Evolutionary conservation across 2,888 invertebrate species (phyloP), one percentile per base, ranked within the genome.

Genomic region (Acleris emargana): DNA sequence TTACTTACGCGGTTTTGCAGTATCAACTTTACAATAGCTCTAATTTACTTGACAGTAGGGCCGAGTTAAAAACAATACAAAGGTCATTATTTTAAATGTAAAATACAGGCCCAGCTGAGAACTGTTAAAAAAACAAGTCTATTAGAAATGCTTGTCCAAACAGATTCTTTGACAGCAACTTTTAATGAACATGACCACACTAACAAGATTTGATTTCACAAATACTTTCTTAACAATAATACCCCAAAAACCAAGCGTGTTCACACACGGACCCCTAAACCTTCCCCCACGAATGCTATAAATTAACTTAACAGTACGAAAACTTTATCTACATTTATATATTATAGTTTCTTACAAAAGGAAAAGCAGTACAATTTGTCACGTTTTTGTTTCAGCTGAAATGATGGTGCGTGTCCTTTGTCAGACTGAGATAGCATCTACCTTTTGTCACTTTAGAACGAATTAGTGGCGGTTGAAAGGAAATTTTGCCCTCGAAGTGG

Each of bases 281-380:
- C 54, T 49, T 58, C 57, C 32, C 52, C 51, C 58, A 38, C 58
- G 3, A 53, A 6, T 18, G 20, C 58, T 45, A 66, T 66, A 66
- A 66, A 66, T 60, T 55, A 60, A 66, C 45, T 66, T 55, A 64
- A 47, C 58, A 58, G 54, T 55, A 64, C 64, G 64, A 64, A 63
- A 64, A 60, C 64, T 60, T 66, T 66, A 57, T 66, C 55, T 60
- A 60, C 64, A 51, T 50, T 55, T 55, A 66, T 59, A 64, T 66
- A 66, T 51, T 55, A 66, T 66, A 66, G 64, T 60, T 64, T 49
- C 49, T 50, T 53, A 58, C 58, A 60, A 60, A 55, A 51, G 60
- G 60, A 59, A 54, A 13, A 38, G 42, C 43, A 42, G 20, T 43
- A 60, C 60, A 60, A 66, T 66, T 55, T 66, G 64, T 66, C 64